phyloP scores from a whole-genome alignment of 2,113 vertebrate genomes.

The Cyanoramphus novaezelandiae region DNA sequence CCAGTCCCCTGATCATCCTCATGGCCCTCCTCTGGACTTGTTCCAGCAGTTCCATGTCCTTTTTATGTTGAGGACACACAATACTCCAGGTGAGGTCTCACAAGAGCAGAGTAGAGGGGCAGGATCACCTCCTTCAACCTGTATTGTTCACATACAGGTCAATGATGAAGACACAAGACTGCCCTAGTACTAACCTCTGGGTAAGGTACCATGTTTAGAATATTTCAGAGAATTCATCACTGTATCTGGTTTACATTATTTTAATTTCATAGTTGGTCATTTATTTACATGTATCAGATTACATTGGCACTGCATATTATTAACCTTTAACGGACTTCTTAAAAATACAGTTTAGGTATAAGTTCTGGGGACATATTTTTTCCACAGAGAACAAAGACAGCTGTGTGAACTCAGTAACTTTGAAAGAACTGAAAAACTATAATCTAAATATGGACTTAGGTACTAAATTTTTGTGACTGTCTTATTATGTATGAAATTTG shows the following conservation, averaged over 20 bases:
- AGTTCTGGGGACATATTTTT: neutral
- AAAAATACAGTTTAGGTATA: neutral
- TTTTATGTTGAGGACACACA: too few relatives aligned
- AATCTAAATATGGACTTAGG: neutral
- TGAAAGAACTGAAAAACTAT: neutral
- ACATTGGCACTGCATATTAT: neutral
- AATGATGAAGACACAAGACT: neutral
- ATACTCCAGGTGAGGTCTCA: too few relatives aligned
- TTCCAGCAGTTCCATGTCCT: too few relatives aligned
- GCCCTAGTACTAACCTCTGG: neutral
- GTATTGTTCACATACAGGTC: neutral
- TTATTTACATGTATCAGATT: neutral
- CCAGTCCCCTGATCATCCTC: too few relatives aligned
- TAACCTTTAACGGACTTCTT: neutral
- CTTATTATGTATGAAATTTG: neutral
- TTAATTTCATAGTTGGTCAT: neutral
- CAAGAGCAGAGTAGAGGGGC: too few relatives aligned
- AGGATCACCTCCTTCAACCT: too few relatives aligned
- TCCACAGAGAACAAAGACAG: neutral
- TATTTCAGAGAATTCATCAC: neutral
- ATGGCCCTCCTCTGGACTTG: too few relatives aligned
- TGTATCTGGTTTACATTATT: neutral
- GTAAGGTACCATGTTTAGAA: neutral
- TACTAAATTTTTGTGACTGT: neutral
- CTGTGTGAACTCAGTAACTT: neutral